Conservation (phyloP, 2,888 invertebrate genomes). For the Patella depressa region DNA sequence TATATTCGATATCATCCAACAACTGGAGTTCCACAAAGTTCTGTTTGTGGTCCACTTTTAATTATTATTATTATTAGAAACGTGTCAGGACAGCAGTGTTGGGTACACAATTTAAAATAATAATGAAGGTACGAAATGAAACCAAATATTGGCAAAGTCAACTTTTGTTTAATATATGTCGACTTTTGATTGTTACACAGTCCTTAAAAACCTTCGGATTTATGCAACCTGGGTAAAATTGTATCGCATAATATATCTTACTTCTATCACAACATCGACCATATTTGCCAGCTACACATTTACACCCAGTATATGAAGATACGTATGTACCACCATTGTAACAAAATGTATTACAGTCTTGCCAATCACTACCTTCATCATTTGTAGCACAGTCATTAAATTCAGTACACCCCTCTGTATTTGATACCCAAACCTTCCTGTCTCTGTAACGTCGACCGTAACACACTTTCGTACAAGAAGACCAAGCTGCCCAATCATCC, state of each 20-base stretch:
- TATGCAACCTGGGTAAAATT: no score
- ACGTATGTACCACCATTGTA: constrained; percentile 4
- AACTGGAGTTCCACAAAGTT: no score
- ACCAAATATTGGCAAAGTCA: no score
- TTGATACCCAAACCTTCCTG: neutral
- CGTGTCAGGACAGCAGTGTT: no score
- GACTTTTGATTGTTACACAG: no score
- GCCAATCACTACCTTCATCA: neutral
- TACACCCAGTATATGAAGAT: neutral
- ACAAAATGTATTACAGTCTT: constrained; percentile 2
- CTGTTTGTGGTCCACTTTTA: no score
- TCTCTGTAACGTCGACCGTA: constrained; percentile 4
- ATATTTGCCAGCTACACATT: constrained; percentile 11
- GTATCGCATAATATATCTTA: neutral
- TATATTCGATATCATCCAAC: no score
- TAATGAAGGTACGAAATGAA: no score
- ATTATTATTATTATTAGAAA: no score
- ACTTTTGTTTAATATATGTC: no score
- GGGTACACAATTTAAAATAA: no score
- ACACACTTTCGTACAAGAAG: constrained; percentile 13
- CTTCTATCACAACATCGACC: constrained; percentile 11
- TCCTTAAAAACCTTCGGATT: no score
- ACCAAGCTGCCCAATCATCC: constrained; percentile 5
- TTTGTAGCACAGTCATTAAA: neutral
- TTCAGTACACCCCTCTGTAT: neutral